Conservation (phyloP, 2,113 vertebrate genomes). For the Dasypus novemcinctus region DNA sequence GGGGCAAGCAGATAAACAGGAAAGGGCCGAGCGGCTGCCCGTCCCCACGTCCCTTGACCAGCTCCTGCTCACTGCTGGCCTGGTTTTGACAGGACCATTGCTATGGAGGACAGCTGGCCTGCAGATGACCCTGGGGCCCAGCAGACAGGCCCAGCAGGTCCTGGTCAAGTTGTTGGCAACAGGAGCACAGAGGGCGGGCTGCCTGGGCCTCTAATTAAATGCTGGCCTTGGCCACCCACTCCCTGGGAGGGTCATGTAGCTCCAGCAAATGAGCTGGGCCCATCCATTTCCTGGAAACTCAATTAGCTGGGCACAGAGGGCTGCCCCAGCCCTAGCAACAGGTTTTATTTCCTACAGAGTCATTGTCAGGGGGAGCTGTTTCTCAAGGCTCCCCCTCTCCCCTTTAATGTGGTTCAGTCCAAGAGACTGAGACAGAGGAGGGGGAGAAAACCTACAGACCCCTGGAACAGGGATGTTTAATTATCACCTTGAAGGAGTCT, state of each 20-base stretch:
- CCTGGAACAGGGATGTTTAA: not conserved
- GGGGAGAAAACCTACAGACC: not conserved
- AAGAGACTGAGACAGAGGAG: not conserved
- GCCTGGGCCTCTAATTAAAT: not conserved
- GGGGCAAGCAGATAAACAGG: not conserved
- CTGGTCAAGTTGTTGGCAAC: not conserved
- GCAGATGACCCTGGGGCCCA: fast-evolving
- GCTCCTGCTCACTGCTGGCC: not conserved
- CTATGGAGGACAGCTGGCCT: not conserved
- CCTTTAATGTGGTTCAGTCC: not conserved
- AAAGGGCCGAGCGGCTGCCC: not conserved
- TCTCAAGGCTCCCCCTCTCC: not conserved
- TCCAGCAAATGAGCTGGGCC: not conserved
- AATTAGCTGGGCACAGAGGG: not conserved
- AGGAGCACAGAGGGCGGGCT: fast-evolving
- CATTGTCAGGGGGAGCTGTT: not conserved
- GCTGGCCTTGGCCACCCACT: not conserved
- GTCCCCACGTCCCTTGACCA: fast-evolving
- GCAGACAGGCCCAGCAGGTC: not conserved
- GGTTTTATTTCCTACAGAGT: not conserved
- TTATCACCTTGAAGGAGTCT: not conserved
- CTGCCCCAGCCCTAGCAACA: not conserved
- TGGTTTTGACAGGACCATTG: not conserved
- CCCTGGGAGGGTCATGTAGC: not conserved
- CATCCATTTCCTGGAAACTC: not conserved